Evolutionary conservation across 2,797 vertebrate genomes (phyloP), one percentile per base, ranked within the genome.

Genomic region (Melanotaenia parkinsoni): DNA sequence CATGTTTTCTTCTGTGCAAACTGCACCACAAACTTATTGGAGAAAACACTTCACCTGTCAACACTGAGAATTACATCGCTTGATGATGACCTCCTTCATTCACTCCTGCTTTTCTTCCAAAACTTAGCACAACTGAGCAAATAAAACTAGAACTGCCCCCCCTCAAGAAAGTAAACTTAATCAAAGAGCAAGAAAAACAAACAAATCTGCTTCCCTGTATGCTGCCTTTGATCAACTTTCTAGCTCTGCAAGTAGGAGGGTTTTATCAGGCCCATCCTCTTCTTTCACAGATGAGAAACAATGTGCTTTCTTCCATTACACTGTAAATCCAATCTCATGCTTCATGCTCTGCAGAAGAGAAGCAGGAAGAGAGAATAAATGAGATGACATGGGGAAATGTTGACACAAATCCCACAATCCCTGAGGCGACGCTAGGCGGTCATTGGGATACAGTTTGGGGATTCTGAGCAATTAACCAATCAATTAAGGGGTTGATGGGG

Each of bases 251-350:
- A 84, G 83, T 82, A 13, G 18, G 56, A 65, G 72, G 79, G 53
- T 38, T 84, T 90, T 88, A 87, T 90, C 88, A 47, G 81, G 80
- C 76, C 67, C 66, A 71, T 85, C 85, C 83, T 80, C 80, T 67
- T 77, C 81, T 77, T 87, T 79, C 80, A 77, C 82, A 83, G 80
- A 88, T 72, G 82, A 81, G 88, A 90, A 93, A 94, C 93, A 94
- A 93, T 92, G 89, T 80, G 88, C 90, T 91, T 91, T 89, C 93
- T 94, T 92, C 89, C 85, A 91, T 93, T 93, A 90, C 90, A 86
- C 85, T 83, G 82, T 90, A 92, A 93, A 94, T 94, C 91, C 91
- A 93, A 93, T 91, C 85, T 93, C 93, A 93, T 92, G 92, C 93
- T 94, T 94, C 92, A 93, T 60, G 89, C 85, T 90, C 82, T 80